A percentile compares a stretch with the other conserved stretches of the same genome.
Evolutionary conservation across 2,113 vertebrate species (phyloP).

Genomic region (Hyaena hyaena): DNA sequence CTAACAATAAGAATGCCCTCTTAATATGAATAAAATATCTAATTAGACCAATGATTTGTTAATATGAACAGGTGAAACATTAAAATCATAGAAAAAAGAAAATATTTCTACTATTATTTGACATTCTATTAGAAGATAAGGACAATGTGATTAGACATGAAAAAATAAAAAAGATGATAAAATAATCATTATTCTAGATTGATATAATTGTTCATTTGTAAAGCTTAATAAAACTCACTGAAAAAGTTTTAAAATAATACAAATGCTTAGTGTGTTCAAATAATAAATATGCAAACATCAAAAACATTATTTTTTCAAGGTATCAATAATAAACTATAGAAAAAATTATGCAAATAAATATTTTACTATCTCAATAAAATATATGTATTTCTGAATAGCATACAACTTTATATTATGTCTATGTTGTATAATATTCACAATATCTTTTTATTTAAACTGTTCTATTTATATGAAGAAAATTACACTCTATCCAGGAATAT

Average conservation of each 20-base stretch:
- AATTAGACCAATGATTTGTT: neutral
- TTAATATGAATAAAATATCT: neutral
- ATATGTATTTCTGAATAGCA: neutral
- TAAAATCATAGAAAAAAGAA: neutral
- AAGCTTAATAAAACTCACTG: neutral
- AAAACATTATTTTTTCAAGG: neutral
- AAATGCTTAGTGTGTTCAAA: neutral
- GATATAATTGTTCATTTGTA: neutral
- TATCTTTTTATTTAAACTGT: neutral
- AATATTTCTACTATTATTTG: neutral
- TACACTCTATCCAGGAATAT: neutral
- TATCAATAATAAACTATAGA: neutral
- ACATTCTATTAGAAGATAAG: neutral
- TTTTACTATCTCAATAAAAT: neutral
- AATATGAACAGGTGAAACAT: neutral
- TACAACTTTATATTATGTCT: neutral
- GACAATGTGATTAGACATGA: neutral
- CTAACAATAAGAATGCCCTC: neutral
- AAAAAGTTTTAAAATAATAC: neutral
- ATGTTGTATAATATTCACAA: neutral
- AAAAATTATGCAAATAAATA: neutral
- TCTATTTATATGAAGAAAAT: neutral
- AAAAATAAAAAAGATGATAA: neutral
- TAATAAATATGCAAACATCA: neutral
- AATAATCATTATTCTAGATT: neutral